Base-by-base conservation (phyloP, 2,888 invertebrate species). In the Heteromyza rotundicornis region DNA sequence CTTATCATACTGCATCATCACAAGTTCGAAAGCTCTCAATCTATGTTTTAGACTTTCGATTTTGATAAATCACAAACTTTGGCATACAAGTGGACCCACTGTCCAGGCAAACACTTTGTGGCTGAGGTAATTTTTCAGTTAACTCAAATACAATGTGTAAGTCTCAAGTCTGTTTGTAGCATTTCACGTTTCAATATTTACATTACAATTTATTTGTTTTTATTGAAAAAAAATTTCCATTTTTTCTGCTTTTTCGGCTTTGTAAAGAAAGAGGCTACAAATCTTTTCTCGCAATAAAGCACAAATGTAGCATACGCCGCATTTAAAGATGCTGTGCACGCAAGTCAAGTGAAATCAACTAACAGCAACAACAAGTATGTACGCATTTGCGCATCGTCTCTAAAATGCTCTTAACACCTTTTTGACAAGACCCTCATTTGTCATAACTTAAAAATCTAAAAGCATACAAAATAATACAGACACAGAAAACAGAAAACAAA, bases 371-470 rank as follows among this genome's bases (percentile, higher is more conserved):
- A 27, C 27, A 27, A 27, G 27, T 7, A 27, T 10, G 27, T 10
- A 40, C 14, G 40, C 40, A n/a, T 8, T 12, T 32, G 32, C 32
- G 32, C 5, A 32, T 12, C 12, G 32, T 12, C 40, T 40, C 2
- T 40, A 64, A 66, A 67, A 66, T 64, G 69, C 70, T 69, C 69
- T 69, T 70, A 70, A 70, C 70, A 69, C 70, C 68, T 70, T 66
- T 62, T 68, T 66, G 70, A 69, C 70, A 67, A 66, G 61, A 64
- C 63, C 62, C 63, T 66, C 70, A 68, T 70, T 70, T 70, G 69
- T 70, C 66, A 69, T 62, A 68, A 66, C 59, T 62, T 52, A 55
- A 51, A 57, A 60, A 54, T 54, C 60, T 52, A 27, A 57, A 62
- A 64, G 59, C 35, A 58, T 40, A 7, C 32, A 32, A n/a, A n/a